Percentiles rank a stretch among this genome's conserved stretches.
These are phyloP conservation scores for Sebastes minor DNA, from an alignment of 2,797 vertebrate genomes.

Conservation along the genomic window DNA sequence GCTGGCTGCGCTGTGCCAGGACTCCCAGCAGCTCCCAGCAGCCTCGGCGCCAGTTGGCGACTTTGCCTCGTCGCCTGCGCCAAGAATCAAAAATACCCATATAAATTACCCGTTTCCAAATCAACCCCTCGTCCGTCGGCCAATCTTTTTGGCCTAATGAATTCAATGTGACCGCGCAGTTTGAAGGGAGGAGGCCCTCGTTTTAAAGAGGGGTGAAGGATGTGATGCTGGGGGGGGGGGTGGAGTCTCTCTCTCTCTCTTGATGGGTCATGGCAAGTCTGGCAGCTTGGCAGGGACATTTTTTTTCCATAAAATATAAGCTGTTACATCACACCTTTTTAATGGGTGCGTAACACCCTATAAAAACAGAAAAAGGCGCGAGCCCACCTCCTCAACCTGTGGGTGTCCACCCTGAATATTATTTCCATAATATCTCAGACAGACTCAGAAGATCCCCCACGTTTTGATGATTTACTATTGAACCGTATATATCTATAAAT, in stretches of 20 bases:
- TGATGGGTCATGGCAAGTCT: constrained; percentile 51
- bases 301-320: constrained; percentile 69
- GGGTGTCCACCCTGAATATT: constrained; percentile 9
- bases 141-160: constrained; percentile 66
- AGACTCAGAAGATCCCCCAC: background rate
- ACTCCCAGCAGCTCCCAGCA: constrained; percentile 65
- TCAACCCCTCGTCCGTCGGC: constrained; percentile 60
- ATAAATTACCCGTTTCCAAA: constrained; percentile 81
- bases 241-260: constrained; percentile 10
- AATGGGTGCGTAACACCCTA: constrained; percentile 58
- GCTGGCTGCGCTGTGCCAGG: constrained; percentile 77
- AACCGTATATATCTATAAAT: background rate
- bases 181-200: constrained; percentile 41
- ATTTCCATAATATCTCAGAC: constrained; percentile 20
- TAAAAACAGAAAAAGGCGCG: constrained; percentile 37
- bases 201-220: constrained; percentile 53
- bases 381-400: constrained; percentile 30
- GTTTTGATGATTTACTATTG: background rate
- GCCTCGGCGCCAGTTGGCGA: constrained; percentile 81
- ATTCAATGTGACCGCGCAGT: constrained; percentile 62
- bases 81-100: constrained; percentile 78
- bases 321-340: constrained; percentile 73
- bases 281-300: constrained; percentile 42
- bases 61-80: constrained; percentile 58
- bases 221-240: background rate